Conservation (phyloP, 2,797 vertebrate genomes). For the Hippocampus kuda region DNA sequence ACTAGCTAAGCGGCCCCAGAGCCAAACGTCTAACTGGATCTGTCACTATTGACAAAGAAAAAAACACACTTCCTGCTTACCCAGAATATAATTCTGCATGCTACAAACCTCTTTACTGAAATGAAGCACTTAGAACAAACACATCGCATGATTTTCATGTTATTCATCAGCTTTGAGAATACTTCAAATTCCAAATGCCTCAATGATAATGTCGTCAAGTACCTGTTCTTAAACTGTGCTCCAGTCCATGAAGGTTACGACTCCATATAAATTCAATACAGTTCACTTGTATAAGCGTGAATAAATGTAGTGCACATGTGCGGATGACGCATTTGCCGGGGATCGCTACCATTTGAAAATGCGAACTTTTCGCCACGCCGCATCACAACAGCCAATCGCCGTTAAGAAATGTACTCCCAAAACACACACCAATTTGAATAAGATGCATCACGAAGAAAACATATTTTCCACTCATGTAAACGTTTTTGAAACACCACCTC, state of each 20-base stretch:
- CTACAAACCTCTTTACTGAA: constrained; percentile 36
- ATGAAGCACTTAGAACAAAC: constrained; percentile 34
- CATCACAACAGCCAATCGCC: too few species aligned
- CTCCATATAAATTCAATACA: too few species aligned
- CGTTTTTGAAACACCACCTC: background rate
- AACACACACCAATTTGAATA: too few species aligned
- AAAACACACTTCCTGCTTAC: constrained; percentile 38
- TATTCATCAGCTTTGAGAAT: background rate
- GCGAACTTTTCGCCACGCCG: too few species aligned
- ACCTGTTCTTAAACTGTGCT: background rate
- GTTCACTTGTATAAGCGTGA: too few species aligned
- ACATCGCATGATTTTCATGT: background rate
- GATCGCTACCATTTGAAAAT: too few species aligned
- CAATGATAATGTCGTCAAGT: background rate
- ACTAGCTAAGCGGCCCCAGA: constrained; percentile 48
- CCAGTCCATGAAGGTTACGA: constrained; percentile 9
- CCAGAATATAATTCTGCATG: constrained; percentile 36
- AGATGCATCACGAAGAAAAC: background rate
- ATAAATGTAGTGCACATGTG: too few species aligned
- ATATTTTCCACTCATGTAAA: background rate
- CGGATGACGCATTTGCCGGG: too few species aligned
- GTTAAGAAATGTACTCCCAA: too few species aligned
- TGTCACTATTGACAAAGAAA: constrained; percentile 53
- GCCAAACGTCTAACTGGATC: constrained; percentile 57
- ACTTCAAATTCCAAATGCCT: background rate